Percentiles rank a stretch among this genome's conserved stretches.
phyloP scores from a whole-genome alignment of 2,113 vertebrate genomes.

The Bubo blakistoni region DNA sequence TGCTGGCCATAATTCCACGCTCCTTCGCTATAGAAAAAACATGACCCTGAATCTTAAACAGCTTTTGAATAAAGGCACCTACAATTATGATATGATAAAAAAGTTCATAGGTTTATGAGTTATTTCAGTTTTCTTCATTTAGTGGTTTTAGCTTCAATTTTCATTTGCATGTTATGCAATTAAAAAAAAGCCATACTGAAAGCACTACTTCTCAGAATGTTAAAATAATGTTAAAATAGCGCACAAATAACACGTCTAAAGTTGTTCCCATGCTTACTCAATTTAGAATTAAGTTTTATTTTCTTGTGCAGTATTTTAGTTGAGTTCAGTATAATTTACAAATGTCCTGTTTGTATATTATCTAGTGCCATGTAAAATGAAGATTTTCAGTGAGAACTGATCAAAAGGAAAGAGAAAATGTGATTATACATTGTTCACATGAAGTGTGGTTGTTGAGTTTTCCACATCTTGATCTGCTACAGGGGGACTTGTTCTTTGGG shows the following conservation, averaged over 20 bases:
- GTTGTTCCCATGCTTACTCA: neutral
- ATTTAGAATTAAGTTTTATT: neutral
- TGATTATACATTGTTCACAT: neutral
- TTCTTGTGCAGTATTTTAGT: neutral
- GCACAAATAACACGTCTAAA: neutral
- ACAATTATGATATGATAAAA: conserved; percentile 32
- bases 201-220: neutral
- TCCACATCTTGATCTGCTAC: neutral
- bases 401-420: neutral
- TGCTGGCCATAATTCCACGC: conserved; percentile 75
- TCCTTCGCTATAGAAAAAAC: conserved; percentile 73
- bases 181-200: neutral
- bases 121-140: conserved; percentile 26
- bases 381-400: neutral
- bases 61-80: conserved; percentile 33
- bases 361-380: neutral
- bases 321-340: neutral
- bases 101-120: neutral
- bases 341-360: neutral
- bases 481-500: neutral
- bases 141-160: neutral
- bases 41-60: conserved; percentile 63
- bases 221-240: neutral
- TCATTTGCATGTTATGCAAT: neutral
- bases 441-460: neutral